Base-by-base conservation (phyloP, 30 jellyfish, hydroid and myxozoan genomes). In the Kudoa iwatai region DNA sequence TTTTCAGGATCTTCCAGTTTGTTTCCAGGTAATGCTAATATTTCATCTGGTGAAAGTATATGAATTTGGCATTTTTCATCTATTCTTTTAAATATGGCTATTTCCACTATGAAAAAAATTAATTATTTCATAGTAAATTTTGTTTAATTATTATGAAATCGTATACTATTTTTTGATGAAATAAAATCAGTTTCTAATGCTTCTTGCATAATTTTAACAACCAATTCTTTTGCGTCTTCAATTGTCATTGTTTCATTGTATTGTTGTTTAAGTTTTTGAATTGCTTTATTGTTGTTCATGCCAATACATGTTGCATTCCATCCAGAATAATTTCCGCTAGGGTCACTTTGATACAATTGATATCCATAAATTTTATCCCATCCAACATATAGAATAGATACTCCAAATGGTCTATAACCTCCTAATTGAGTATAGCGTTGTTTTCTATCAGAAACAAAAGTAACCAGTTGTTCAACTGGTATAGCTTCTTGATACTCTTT, bases 241-340 rank as follows among this genome's bases (percentile, higher is more conserved):
- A 71, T 52, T 9, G 57, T 34, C 1, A 71, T 50, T 1, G 83
- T 86, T 40, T 71, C 93, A 3, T 71, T 61, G 48, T 71, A 71
- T 19, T 71, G 86, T 55, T 71, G 93, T 44, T 71, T 71, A 17
- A 71, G 40, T 83, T 54, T 61, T 21, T 86, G 55, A 21, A 71
- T 71, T 23, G 93, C 93, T n/a, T 62, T 88, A 20, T 56, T 64
- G 39, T 85, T 79, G 44, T 79, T 79, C 43, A 62, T 79, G 21
- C 98, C 98, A 39, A 79, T 79, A 50, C 98, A 79, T 0, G 98
- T 79, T 19, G 98, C 98, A 31, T 79, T 79, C 98, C 98, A 79
- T 4, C 98, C 88, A 23, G 89, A 63, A 47, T 62, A 79, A 43
- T 79, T 79, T 25, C 98, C 98, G 49, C 88, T 62, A 3, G 98